Conservation (phyloP, 2,797 vertebrate genomes). For the Macroramphosus scolopax region DNA sequence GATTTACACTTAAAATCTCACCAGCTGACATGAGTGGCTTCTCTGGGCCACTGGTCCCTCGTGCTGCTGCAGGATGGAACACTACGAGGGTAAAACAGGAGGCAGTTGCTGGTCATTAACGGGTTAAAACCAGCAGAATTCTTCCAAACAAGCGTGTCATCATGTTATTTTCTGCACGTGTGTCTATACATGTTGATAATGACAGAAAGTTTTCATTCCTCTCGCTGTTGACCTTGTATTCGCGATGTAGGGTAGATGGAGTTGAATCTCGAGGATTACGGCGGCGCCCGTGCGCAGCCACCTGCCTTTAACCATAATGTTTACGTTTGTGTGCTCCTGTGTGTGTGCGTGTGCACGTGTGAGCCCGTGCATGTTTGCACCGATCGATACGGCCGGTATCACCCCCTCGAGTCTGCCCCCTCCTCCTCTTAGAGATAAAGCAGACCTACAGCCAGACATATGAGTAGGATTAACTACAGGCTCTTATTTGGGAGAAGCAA, state of each 20-base stretch:
- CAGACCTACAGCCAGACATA: conserved; percentile 58
- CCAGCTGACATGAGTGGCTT: too few species aligned
- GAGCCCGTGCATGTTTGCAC: conserved; percentile 29
- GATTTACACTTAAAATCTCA: too few species aligned
- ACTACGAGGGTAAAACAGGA: too few species aligned
- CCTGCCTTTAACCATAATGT: conserved; percentile 16
- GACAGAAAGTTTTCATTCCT: neutral
- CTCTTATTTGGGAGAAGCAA: conserved; percentile 64
- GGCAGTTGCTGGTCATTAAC: too few species aligned
- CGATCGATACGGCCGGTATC: conserved; percentile 65
- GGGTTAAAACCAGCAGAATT: neutral
- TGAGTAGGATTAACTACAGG: conserved; percentile 69
- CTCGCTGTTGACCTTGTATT: conserved; percentile 17
- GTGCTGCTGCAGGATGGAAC: too few species aligned
- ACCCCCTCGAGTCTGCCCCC: conserved; percentile 43
- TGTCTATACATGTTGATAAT: conserved; percentile 11
- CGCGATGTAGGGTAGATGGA: conserved; percentile 8
- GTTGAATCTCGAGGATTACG: conserved; percentile 45
- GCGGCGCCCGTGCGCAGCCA: too few species aligned
- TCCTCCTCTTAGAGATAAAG: conserved; percentile 62
- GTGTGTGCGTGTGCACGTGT: conserved; percentile 23
- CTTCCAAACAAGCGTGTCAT: conserved; percentile 1
- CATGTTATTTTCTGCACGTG: neutral
- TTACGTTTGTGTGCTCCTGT: too few species aligned
- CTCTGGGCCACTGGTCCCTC: too few species aligned